Conservation (phyloP, 2,888 invertebrate genomes). For the Tupiocoris notatus region DNA sequence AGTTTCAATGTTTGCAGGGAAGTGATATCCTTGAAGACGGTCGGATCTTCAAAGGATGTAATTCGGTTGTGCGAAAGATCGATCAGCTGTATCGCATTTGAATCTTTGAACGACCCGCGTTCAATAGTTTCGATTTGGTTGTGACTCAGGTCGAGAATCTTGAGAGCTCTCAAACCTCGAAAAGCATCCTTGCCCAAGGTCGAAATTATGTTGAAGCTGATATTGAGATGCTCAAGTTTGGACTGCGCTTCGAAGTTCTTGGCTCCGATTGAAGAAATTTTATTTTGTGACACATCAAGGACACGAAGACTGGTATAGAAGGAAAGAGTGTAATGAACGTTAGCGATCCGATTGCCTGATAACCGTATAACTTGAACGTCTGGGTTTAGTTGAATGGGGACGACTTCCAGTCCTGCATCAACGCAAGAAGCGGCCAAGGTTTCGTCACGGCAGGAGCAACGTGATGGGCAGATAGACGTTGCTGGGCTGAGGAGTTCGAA, state of each 20-base stretch:
- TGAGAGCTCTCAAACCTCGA: slow-evolving; percentile 67
- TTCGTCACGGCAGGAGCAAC: slow-evolving; percentile 79
- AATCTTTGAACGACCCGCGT: slow-evolving; percentile 69
- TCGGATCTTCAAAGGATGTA: slow-evolving; percentile 68
- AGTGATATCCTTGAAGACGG: slow-evolving; percentile 67
- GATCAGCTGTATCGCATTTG: slow-evolving; percentile 69
- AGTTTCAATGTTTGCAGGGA: slow-evolving; percentile 71
- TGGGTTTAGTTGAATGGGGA: slow-evolving; percentile 86
- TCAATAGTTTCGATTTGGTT: slow-evolving; percentile 67
- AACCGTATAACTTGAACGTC: slow-evolving; percentile 77
- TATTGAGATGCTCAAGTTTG: slow-evolving; percentile 70
- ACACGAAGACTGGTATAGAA: slow-evolving; percentile 77
- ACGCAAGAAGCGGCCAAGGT: slow-evolving; percentile 73
- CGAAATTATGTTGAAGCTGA: slow-evolving; percentile 73
- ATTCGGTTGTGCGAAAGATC: slow-evolving; percentile 75
- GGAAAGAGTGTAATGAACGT: slow-evolving; percentile 72
- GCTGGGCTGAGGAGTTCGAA: neutral
- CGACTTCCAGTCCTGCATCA: slow-evolving; percentile 75
- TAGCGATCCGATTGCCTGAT: slow-evolving; percentile 77
- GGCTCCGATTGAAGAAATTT: slow-evolving; percentile 74
- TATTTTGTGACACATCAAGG: slow-evolving; percentile 80
- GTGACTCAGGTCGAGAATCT: slow-evolving; percentile 69
- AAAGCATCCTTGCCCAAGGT: slow-evolving; percentile 73
- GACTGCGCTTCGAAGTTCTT: slow-evolving; percentile 77
- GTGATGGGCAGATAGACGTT: slow-evolving; percentile 68